Conservation (phyloP, 2,888 invertebrate species). For the Mimas tiliae region DNA sequence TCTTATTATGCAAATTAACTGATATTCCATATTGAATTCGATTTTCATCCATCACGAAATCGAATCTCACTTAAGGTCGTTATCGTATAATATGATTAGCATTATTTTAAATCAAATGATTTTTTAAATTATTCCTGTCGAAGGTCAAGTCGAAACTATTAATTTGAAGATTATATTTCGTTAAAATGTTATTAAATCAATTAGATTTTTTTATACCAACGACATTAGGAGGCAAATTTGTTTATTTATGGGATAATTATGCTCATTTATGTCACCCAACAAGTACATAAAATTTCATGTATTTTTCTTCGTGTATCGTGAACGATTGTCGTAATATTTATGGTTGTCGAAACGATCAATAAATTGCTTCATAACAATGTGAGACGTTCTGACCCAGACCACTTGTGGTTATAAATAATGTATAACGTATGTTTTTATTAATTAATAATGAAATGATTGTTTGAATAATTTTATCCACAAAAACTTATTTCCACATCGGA, state of each 20-base stretch:
- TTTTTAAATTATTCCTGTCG: conserved; percentile 36
- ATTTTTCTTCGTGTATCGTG: conserved; percentile 1
- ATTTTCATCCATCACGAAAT: conserved; percentile 62
- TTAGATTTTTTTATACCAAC: conserved; percentile 23
- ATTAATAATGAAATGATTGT: conserved; percentile 67
- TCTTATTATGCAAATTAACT: conserved; percentile 58
- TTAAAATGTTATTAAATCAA: conserved; percentile 29
- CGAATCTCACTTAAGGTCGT: conserved; percentile 56
- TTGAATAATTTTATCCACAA: conserved; percentile 51
- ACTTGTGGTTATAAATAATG: conserved; percentile 67
- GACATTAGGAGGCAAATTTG: conserved; percentile 33
- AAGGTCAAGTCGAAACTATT: conserved; percentile 36
- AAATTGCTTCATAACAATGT: conserved; percentile 68
- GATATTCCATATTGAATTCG: conserved; percentile 54
- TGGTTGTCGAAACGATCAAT: conserved; percentile 56
- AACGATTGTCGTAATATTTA: conserved; percentile 50
- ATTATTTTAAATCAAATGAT: conserved; percentile 46
- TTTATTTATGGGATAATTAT: conserved; percentile 30
- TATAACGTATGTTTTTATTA: conserved; percentile 73
- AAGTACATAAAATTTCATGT: conserved; percentile 6
- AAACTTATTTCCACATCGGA: conserved; percentile 45
- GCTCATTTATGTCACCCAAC: conserved; percentile 22
- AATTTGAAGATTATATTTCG: conserved; percentile 31
- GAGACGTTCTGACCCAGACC: conserved; percentile 50
- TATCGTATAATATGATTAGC: conserved; percentile 52